Evolutionary conservation across 2,888 invertebrate genomes (phyloP), one percentile per base, ranked within the genome.

Genomic region (Philereme transversata): DNA sequence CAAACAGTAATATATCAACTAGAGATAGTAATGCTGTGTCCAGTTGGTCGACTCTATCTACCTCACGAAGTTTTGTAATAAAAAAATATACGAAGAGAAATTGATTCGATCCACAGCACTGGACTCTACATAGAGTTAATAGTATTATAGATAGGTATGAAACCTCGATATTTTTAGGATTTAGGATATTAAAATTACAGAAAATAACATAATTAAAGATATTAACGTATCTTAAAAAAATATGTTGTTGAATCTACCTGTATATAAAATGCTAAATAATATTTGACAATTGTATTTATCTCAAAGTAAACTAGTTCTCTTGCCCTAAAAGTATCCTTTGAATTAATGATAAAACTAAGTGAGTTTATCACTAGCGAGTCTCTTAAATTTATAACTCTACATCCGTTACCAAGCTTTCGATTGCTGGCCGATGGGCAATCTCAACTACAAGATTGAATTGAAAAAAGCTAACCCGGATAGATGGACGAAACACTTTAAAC

Each of bases 391-490:
- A 40, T 64, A 66, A 55, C 57, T 62, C 82, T 84, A 74, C 64
- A 76, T 77, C 70, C 68, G 74, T 79, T 81, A 77, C 78, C 69
- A 73, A 81, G 71, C 72, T 73, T 74, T 77, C 73, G 77, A 78
- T 78, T 76, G 77, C 67, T 73, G 70, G 69, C 77, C 75, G 84
- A 86, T 85, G 85, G 82, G 73, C 80, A 83, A 87, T 85, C 83
- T 83, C 75, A 67, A 74, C 77, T 73, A 75, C 78, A 81, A 81
- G 81, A 84, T 81, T 79, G 82, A 76, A 81, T 79, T 74, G 72
- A 78, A 73, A 81, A 82, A 81, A 79, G 76, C 71, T 72, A 77
- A 81, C 78, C 80, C 77, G 76, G 75, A 77, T 83, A 73, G 70
- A 72, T 78, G 67, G 68, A 76, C 63, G 62, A 73, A 77, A 70